phyloP scores from a whole-genome alignment of 1,140 invertebrate species.

The Atta cephalotes region DNA sequence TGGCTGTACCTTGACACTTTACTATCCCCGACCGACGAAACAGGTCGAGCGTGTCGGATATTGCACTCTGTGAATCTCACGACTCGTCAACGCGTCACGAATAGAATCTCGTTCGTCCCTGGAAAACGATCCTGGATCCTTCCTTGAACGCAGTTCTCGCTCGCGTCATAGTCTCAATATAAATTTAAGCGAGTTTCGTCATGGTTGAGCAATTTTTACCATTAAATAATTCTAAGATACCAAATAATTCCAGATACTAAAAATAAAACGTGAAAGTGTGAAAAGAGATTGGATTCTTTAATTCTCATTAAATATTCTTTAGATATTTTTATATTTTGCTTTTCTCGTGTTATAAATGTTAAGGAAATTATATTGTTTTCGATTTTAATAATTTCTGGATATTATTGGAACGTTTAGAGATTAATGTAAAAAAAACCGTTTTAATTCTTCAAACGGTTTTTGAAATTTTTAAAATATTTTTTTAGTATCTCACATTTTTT shows the following conservation, averaged over 20 bases:
- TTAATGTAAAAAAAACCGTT: background rate
- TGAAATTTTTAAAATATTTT: too few relatives aligned
- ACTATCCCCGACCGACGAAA: background rate
- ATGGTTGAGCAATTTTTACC: background rate
- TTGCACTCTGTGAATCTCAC: background rate
- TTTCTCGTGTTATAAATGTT: background rate
- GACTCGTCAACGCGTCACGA: background rate
- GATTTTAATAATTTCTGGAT: background rate
- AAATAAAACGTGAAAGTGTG: background rate
- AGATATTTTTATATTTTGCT: background rate
- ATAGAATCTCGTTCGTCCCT: background rate
- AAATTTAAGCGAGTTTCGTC: constrained; percentile 3
- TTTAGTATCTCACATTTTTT: background rate
- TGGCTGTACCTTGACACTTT: background rate
- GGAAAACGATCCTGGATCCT: constrained; percentile 10
- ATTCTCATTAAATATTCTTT: background rate
- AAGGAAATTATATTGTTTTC: background rate
- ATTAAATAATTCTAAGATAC: background rate
- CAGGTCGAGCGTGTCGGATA: background rate
- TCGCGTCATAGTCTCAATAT: background rate
- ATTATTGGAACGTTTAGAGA: background rate
- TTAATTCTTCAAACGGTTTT: background rate
- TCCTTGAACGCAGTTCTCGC: background rate
- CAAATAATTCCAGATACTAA: background rate
- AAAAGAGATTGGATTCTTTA: background rate